Evolutionary conservation across 2,888 invertebrate genomes (phyloP).

Genomic region (Parasteatoda lunata): DNA sequence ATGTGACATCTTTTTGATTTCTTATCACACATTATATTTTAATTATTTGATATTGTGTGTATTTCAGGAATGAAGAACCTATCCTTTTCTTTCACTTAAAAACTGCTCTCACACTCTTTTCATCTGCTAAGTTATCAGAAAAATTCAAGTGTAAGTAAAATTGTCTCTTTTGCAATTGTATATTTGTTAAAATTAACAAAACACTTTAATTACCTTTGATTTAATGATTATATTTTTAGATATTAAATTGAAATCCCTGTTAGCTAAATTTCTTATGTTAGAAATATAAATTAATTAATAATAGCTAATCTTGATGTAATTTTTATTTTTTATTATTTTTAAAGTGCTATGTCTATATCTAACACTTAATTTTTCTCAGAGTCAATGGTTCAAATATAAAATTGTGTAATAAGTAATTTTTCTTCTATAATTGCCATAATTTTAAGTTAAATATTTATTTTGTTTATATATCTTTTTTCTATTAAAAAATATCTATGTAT

Average conservation of each 20-base stretch:
- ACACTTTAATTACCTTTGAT: not conserved
- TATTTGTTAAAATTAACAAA: not conserved
- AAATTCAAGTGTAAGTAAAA: constrained; percentile 77
- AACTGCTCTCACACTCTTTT: constrained; percentile 81
- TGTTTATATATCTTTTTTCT: no score
- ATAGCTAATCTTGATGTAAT: no score
- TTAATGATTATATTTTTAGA: not conserved
- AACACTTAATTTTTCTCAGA: no score
- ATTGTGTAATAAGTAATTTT: no score
- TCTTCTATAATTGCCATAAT: no score
- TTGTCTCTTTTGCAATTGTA: not conserved
- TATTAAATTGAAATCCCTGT: not conserved
- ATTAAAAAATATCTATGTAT: no score
- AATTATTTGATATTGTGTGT: not conserved
- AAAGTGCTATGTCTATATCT: no score
- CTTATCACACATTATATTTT: not conserved
- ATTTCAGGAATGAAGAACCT: constrained; percentile 46
- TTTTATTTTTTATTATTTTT: no score
- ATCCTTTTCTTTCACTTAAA: constrained; percentile 82
- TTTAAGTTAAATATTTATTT: no score
- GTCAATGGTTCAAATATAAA: no score
- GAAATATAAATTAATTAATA: no score
- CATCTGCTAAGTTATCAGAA: constrained; percentile 79
- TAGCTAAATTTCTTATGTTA: not conserved
- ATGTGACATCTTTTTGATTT: not conserved